Evolutionary conservation across 1,140 invertebrate genomes (phyloP), one percentile per base, ranked within the genome.

Genomic region (Drosophila eugracilis): DNA sequence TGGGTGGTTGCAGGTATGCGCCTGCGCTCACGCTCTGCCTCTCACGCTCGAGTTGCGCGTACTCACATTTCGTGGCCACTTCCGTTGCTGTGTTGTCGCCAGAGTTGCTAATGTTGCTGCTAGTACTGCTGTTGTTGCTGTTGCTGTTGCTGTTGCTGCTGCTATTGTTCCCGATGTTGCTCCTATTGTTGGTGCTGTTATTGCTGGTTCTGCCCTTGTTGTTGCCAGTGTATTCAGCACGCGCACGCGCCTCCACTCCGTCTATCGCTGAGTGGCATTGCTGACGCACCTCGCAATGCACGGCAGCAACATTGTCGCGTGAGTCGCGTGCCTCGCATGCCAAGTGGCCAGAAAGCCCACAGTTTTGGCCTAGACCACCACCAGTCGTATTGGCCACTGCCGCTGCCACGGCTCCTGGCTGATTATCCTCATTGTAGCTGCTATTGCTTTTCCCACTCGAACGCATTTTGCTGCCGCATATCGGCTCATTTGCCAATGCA

Each of bases 11-110:
- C 53, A 88, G 78, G 19, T 17, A 55, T 70, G 58, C 76, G 76
- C 62, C 59, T 76, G 63, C 73, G 81, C 73, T 63, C 17, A 49
- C 76, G 67, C 76, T 73, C 67, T 6, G 49, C 59, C 77, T 85
- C 81, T 85, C 81, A 85, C 70, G 81, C 81, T 85, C 81, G 81
- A 85, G 77, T 85, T 85, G 81, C 81, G 81, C 77, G 81, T 84
- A 75, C 77, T 85, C 80, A 55, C 58, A 80, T 69, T 80, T 86
- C 58, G 65, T 85, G 52, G 52, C 67, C 59, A 85, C 73, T 85
- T 85, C 80, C 80, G 81, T 44, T 85, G 66, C 50, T 42, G 73
- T 50, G 36, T 54, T 59, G 73, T 50, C 57, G 57, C 28, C 54
- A 45, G 41, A 47, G 42, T 52, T 45, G 42, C n/a, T 58, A 39